Percentiles rank a stretch among this genome's conserved stretches.
Evolutionary conservation across 2,113 vertebrate genomes (phyloP).

Genomic region (Prunella fulvescens): DNA sequence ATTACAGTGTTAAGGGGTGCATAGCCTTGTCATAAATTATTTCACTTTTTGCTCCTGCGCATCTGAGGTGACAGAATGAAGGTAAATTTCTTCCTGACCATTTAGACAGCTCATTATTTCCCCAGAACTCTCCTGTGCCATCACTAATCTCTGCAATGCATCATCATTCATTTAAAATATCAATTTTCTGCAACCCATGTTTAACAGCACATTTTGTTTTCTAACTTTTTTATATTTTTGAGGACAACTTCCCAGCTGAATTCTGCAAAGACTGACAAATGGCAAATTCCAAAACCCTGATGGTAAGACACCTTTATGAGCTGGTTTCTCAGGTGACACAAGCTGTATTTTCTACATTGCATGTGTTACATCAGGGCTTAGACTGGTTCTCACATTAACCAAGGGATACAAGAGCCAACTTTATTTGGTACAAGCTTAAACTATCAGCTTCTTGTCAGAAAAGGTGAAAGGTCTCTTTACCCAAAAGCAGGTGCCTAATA

Average conservation of each 20-base stretch:
- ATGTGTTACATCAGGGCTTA: rapidly evolving
- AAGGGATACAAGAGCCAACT: not conserved
- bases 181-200: not conserved
- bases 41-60: not conserved
- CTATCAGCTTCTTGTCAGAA: not conserved
- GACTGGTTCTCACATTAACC: not conserved
- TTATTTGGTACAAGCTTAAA: not conserved
- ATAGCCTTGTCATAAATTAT: slow-evolving; percentile 15
- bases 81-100: not conserved
- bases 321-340: not conserved
- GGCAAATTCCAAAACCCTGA: not conserved
- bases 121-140: not conserved
- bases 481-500: not conserved
- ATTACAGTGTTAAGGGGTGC: slow-evolving; percentile 17
- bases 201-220: not conserved
- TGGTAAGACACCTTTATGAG: not conserved
- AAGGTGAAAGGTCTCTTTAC: not conserved
- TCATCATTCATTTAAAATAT: slow-evolving; percentile 13
- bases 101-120: slow-evolving; percentile 39
- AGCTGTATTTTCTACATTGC: not conserved
- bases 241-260: not conserved
- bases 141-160: not conserved
- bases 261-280: not conserved
- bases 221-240: not conserved
- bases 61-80: not conserved